phyloP scores from a whole-genome alignment of 2,797 vertebrate species.

The Ceryle rudis region DNA sequence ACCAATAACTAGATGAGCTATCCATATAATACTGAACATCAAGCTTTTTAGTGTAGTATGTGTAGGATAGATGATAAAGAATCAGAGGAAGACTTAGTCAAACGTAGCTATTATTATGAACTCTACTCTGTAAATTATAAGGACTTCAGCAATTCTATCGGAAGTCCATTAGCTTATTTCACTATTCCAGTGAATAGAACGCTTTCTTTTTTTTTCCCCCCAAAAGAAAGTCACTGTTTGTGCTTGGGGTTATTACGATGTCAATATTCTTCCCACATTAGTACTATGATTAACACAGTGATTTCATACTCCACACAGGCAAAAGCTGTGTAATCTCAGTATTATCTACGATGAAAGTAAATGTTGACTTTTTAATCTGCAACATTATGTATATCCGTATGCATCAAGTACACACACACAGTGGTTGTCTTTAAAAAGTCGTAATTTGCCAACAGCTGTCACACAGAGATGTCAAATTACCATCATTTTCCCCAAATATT shows the following conservation, averaged over 20 bases:
- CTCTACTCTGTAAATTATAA: not conserved
- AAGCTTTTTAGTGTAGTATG: not conserved
- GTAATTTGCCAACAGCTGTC: constrained; percentile 50
- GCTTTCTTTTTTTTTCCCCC: not conserved
- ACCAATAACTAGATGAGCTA: not conserved
- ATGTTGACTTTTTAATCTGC: constrained; percentile 37
- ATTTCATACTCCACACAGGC: constrained; percentile 38
- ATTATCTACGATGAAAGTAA: constrained; percentile 38
- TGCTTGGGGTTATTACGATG: constrained; percentile 3
- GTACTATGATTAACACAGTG: constrained; percentile 27
- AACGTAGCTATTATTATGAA: not conserved
- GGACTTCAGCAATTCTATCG: not conserved
- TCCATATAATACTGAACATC: not conserved
- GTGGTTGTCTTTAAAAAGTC: constrained; percentile 27
- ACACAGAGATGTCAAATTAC: constrained; percentile 58
- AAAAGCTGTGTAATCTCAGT: constrained; percentile 40
- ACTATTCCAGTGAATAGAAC: not conserved
- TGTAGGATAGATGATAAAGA: not conserved
- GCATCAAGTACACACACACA: constrained; percentile 20
- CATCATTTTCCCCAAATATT: constrained; percentile 19
- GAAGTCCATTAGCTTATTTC: not conserved
- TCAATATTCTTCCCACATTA: constrained; percentile 40
- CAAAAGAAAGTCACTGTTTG: not conserved
- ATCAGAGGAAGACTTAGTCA: not conserved
- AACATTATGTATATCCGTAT: constrained; percentile 6